Conservation (phyloP, 2,113 vertebrate species). For the Phycodurus eques region DNA sequence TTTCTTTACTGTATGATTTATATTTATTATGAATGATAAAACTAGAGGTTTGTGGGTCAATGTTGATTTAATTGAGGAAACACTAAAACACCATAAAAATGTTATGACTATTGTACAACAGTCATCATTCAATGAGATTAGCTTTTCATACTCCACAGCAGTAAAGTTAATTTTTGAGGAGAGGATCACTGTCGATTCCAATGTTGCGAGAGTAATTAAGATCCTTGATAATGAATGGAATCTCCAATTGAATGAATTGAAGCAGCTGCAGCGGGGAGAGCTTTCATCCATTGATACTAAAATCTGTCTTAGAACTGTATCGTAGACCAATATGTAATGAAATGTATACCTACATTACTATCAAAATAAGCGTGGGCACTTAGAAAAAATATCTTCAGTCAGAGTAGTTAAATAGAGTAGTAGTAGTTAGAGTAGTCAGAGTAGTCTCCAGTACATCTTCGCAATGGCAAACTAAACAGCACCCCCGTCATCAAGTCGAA, state of each 20-base stretch:
- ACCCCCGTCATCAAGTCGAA: no score
- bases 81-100: no score
- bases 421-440: no score
- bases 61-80: background rate
- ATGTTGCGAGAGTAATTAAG: constrained; percentile 42
- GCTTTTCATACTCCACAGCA: constrained; percentile 41
- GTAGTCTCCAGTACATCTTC: no score
- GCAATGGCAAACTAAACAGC: no score
- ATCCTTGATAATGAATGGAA: constrained; percentile 31
- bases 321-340: background rate
- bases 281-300: constrained; percentile 8
- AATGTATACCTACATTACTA: no score
- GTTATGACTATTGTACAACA: background rate
- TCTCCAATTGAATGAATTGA: constrained; percentile 20
- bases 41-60: background rate
- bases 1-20: no score
- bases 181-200: constrained; percentile 40
- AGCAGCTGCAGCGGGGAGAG: background rate
- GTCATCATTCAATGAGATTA: constrained; percentile 45
- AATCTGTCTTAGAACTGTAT: constrained; percentile 5
- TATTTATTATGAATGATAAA: background rate
- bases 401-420: no score
- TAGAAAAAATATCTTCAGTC: no score
- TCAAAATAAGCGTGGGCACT: no score
- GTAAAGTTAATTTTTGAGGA: constrained; percentile 41